Conservation (phyloP, 2,113 vertebrate species). For the Malurus cyaneus region DNA sequence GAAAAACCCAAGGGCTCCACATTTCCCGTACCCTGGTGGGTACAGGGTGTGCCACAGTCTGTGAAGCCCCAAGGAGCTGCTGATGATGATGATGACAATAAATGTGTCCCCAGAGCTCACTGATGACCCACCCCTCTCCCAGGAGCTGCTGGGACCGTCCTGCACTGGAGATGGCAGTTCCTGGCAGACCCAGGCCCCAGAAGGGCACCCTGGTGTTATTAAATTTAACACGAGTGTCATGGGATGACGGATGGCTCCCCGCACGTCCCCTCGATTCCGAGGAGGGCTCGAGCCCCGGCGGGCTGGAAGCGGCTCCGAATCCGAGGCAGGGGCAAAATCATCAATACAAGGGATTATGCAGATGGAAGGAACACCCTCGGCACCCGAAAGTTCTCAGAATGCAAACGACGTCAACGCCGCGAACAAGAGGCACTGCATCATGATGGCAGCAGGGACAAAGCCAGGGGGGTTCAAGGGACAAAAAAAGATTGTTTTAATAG, state of each 20-base stretch:
- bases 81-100: no score
- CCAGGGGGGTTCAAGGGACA: constrained; percentile 84
- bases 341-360: constrained; percentile 73
- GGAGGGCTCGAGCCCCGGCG: constrained; percentile 59
- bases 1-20: constrained; percentile 14
- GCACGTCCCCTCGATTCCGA: constrained; percentile 47
- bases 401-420: constrained; percentile 74
- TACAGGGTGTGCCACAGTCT: no score
- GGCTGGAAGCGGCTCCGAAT: constrained; percentile 70
- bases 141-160: not conserved
- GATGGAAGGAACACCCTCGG: constrained; percentile 70
- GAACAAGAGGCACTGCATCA: constrained; percentile 98
- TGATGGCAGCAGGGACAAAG: constrained; percentile 97
- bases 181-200: not conserved
- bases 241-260: constrained; percentile 66
- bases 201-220: not conserved
- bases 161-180: not conserved
- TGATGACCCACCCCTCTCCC: not conserved
- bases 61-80: no score
- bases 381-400: constrained; percentile 75
- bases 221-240: constrained; percentile 46
- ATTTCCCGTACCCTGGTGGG: not conserved
- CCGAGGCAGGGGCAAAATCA: constrained; percentile 63
- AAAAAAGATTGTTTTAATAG: constrained; percentile 84
- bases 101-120: no score